Conservation (phyloP, 2,888 invertebrate species). For the Silvanus unidentatus region DNA sequence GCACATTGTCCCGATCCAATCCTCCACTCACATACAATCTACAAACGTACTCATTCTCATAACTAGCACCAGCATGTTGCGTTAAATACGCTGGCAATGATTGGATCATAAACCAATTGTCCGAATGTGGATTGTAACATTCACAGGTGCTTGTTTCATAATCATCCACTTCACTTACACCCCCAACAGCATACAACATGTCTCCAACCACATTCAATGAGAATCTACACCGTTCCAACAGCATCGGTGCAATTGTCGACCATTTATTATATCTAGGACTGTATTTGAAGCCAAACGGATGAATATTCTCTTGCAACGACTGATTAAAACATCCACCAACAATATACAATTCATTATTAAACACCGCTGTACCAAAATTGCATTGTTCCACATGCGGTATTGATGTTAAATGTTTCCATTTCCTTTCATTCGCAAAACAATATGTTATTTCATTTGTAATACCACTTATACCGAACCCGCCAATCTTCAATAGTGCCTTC, state of each 20-base stretch:
- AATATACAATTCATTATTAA: slow-evolving; percentile 62
- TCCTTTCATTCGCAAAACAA: slow-evolving; percentile 52
- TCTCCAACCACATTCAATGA: slow-evolving; percentile 55
- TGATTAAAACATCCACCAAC: slow-evolving; percentile 70
- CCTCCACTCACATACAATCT: slow-evolving; percentile 51
- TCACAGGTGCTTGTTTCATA: slow-evolving; percentile 51
- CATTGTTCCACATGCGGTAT: slow-evolving; percentile 71
- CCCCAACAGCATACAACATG: slow-evolving; percentile 59
- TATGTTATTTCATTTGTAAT: slow-evolving; percentile 64
- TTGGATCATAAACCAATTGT: slow-evolving; percentile 55
- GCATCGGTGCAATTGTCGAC: slow-evolving; percentile 63
- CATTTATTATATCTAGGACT: slow-evolving; percentile 57
- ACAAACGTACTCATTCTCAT: slow-evolving; percentile 41
- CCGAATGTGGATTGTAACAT: slow-evolving; percentile 53
- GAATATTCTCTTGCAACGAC: slow-evolving; percentile 61
- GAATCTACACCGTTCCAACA: slow-evolving; percentile 60
- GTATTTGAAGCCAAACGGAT: slow-evolving; percentile 63
- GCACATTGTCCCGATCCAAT: slow-evolving; percentile 53
- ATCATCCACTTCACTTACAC: slow-evolving; percentile 54
- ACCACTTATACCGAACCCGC: slow-evolving; percentile 62
- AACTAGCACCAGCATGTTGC: slow-evolving; percentile 53
- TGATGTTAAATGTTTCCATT: slow-evolving; percentile 60
- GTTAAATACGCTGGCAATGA: slow-evolving; percentile 53
- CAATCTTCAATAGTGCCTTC: slow-evolving; percentile 60
- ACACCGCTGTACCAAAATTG: slow-evolving; percentile 64